Base-by-base conservation (phyloP, 2,888 invertebrate genomes). In the Xanthia togata region DNA sequence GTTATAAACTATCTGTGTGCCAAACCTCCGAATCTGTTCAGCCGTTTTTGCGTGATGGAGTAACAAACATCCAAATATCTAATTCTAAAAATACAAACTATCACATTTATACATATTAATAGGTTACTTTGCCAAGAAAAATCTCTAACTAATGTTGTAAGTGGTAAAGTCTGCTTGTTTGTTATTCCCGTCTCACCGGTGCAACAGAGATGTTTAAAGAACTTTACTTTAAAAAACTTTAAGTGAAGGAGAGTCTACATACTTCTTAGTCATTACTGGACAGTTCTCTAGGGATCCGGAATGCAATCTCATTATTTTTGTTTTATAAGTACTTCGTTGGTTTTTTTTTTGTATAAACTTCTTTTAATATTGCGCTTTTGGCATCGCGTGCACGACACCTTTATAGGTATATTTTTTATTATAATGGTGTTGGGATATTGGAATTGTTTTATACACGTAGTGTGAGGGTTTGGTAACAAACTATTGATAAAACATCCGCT, bases 161-260 rank as follows among this genome's bases (percentile, higher is more conserved):
- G 35, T 60, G 31, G 55, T 4, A 64, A 67, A 78, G 55, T 73
- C 47, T 9, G 23, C 74, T 75, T 63, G 62, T 72, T 77, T 72
- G 38, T 78, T 77, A 76, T 84, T 73, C 70, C 73, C 55, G 69
- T 74, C 70, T 78, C 57, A 38, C 41, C 9, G 59, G 73, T 76
- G 84, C 68, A 71, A 76, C 50, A 55, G 31, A 50, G 50, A 65
- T 53, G 55, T 75, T 60, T 11, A 47, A 50, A 73, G 60, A 85
- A 85, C 68, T 86, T 86, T 70, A 17, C n/a, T 69, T 17, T 35
- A 63, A 78, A 81, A 77, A 86, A 86, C 60, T 78, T 84, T 44
- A 26, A 60, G 67, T 63, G 31, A 62, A 70, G 63, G 60, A 67
- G 31, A 73, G 44, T 81, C 38, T 65, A 73, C 67, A 60, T 26